Evolutionary conservation across 2,888 invertebrate species (phyloP), one percentile per base, ranked within the genome.

Genomic region (Cataglyphis rosenhaueri): DNA sequence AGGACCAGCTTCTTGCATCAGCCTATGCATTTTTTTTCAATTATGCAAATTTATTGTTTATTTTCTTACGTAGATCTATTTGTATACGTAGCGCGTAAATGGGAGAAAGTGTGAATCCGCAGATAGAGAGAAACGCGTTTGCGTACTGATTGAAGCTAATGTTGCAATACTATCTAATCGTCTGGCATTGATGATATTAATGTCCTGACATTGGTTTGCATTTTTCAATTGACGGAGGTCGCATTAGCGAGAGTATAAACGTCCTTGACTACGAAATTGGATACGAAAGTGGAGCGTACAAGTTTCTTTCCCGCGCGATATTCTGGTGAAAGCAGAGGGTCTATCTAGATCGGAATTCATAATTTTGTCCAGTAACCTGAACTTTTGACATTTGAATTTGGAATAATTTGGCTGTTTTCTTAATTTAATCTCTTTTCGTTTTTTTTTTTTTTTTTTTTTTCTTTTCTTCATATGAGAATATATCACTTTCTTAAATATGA

Each of bases 71-170:
- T 4, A 2, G 21, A 6, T 35, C 3, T n/a, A 9, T 74, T 4
- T 38, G 10, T 29, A 61, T 52, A 25, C 25, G 25, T 65, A 52
- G 12, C 38, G 15, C 25, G n/a, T 0, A 52, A 48, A 41, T 44
- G 52, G 78, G 92, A 85, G 93, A 93, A 93, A 93, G 92, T 91
- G 86, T 52, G 48, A 52, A 89, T 91, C 90, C 73, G 84, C 5
- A n/a, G 85, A 92, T 35, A 35, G 91, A 92, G 91, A 92, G 92
- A 93, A 92, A 92, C 92, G 90, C 89, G 84, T 87, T 87, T 85
- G 75, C 85, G 83, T 87, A 84, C 70, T 74, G 79, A 75, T 81
- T 73, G 82, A 29, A 38, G 29, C 29, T 55, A 65, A 55, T 84
- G 78, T 84, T 84, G 86, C 76, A 85, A 89, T 82, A 88, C n/a